A percentile compares a stretch with the other conserved stretches of the same genome.
Conservation (phyloP, 1,140 invertebrate species). For the Mizuhopecten yessoensis region DNA sequence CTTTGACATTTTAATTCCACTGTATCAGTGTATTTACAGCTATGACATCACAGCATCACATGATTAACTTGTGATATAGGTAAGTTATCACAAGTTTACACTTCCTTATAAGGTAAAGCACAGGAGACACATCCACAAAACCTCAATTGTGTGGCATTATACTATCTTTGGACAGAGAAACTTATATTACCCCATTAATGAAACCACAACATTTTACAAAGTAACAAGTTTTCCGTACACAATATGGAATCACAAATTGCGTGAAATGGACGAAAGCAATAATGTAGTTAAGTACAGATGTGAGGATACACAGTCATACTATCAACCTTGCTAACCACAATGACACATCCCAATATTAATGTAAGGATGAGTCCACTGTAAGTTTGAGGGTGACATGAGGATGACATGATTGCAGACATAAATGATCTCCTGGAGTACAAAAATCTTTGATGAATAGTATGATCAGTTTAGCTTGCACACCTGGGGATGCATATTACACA, state of each 20-base stretch:
- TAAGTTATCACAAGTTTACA: not conserved
- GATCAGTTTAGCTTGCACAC: too few species aligned
- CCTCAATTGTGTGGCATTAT: not conserved
- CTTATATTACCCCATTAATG: not conserved
- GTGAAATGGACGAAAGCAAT: not conserved
- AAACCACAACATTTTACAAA: not conserved
- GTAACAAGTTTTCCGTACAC: not conserved
- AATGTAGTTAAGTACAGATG: not conserved
- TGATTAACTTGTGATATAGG: not conserved
- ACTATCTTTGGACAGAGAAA: too few species aligned
- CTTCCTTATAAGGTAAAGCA: slow-evolving; percentile 17
- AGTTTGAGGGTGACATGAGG: not conserved
- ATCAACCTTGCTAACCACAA: not conserved
- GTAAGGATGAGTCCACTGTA: not conserved
- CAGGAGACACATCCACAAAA: not conserved
- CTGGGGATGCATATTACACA: not conserved
- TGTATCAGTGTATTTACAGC: not conserved
- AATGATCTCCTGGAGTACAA: too few species aligned
- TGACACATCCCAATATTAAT: not conserved
- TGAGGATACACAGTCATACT: not conserved
- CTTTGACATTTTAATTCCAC: too few species aligned
- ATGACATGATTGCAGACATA: not conserved
- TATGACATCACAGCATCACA: not conserved
- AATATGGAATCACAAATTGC: not conserved
- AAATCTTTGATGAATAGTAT: too few species aligned